A percentile compares a stretch with the other conserved stretches of the same genome.
Conservation (phyloP, 2,113 vertebrate genomes). For the Lipotes vexillifer region DNA sequence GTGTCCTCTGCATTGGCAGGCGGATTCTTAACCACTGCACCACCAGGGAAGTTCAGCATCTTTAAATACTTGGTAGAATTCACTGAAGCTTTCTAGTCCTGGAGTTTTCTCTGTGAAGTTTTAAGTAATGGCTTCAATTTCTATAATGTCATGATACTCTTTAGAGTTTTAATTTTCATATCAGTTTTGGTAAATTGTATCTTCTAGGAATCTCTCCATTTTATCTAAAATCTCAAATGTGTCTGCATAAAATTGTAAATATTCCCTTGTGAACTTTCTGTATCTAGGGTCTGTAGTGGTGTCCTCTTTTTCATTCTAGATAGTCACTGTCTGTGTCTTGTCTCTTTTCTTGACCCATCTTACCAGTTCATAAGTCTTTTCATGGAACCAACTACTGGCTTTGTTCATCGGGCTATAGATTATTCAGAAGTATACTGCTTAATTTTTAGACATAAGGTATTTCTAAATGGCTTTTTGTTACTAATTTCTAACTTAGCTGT, state of each 20-base stretch:
- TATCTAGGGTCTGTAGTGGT: background rate
- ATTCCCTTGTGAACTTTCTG: background rate
- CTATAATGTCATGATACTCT: background rate
- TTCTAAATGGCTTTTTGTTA: background rate
- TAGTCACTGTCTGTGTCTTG: background rate
- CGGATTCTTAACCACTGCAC: too few relatives aligned
- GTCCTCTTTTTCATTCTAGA: background rate
- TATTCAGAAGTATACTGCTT: background rate
- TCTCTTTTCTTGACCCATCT: background rate
- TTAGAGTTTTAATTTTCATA: background rate
- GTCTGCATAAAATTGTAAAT: background rate
- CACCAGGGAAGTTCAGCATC: background rate
- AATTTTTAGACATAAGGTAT: background rate
- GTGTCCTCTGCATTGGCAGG: too few relatives aligned
- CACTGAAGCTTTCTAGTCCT: background rate
- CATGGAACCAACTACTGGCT: background rate
- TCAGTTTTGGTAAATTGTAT: background rate
- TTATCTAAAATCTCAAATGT: background rate
- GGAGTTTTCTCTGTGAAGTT: background rate
- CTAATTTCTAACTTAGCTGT: background rate
- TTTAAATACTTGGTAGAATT: slow-evolving; percentile 29
- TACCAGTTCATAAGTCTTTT: background rate
- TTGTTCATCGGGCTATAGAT: background rate
- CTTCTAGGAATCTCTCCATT: background rate
- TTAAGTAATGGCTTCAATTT: background rate